Percentiles rank a stretch among this genome's conserved stretches.
Evolutionary conservation across 1,140 invertebrate genomes (phyloP).

Genomic region (Chironomus striatipennis): DNA sequence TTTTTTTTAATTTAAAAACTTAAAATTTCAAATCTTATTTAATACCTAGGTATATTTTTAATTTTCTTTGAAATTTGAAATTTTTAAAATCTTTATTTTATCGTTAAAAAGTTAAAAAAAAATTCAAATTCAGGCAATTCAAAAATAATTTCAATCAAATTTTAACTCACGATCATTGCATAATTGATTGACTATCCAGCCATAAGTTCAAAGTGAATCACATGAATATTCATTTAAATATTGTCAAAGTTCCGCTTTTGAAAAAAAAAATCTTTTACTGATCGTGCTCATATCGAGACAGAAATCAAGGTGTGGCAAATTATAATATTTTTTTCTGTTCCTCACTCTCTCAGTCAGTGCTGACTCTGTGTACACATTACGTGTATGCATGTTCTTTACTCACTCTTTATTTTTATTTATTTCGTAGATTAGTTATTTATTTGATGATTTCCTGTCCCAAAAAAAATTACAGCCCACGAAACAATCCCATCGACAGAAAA

Average conservation of each 20-base stretch:
- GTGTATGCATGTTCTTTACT: constrained; percentile 16
- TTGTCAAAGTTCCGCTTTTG: neutral
- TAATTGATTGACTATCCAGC: no score
- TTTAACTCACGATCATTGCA: no score
- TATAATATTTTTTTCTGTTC: constrained; percentile 9
- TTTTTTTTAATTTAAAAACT: no score
- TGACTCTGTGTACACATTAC: neutral
- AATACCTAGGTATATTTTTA: no score
- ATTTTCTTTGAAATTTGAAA: no score
- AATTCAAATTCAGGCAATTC: no score
- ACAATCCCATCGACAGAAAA: constrained; percentile 6
- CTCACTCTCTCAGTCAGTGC: neutral
- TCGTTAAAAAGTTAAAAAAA: no score
- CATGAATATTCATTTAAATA: no score
- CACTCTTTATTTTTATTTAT: neutral
- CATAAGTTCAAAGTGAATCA: no score
- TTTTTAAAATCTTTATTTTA: no score
- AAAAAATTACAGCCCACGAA: constrained; percentile 8
- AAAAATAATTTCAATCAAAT: no score
- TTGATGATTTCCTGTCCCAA: constrained; percentile 21
- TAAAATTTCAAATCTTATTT: no score
- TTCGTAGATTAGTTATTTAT: constrained; percentile 10
- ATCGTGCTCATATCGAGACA: constrained; percentile 13
- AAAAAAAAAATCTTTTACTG: constrained; percentile 6
- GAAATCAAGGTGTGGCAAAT: constrained; percentile 19